Evolutionary conservation across 2,888 invertebrate genomes (phyloP), one percentile per base, ranked within the genome.

Genomic region (Stegana nigrithorax): DNA sequence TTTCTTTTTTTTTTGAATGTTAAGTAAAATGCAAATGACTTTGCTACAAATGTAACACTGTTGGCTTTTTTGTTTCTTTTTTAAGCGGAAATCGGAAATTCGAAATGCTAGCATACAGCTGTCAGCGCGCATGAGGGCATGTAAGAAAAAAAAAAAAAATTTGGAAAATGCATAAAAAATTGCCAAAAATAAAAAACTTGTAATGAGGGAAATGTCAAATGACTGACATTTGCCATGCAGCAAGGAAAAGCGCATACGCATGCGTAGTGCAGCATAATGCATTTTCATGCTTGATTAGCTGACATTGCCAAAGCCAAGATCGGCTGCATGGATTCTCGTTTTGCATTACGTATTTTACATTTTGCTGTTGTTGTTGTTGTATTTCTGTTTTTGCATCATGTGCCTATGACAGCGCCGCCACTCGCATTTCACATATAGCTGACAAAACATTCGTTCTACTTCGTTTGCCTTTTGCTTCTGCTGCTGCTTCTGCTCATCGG

Each of bases 281-380:
- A 55, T 55, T 55, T 55, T 55, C 53, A 55, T 55, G 53, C 17
- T 36, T 55, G 53, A 55, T 55, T 32, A 32, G 36, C 32, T 55
- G 17, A 23, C 36, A 55, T 55, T 55, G 36, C 32, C 32, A n/a
- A n/a, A n/a, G n/a, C n/a, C n/a, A n/a, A n/a, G n/a, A n/a, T n/a
- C n/a, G n/a, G n/a, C n/a, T n/a, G n/a, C n/a, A n/a, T n/a, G n/a
- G n/a, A n/a, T n/a, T n/a, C n/a, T n/a, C n/a, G n/a, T n/a, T 55
- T 36, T 55, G 53, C 53, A 55, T 36, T 12, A 27, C 53, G 17
- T 29, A 29, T 29, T 7, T 29, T 39, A 17, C 14, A 14, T 39
- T 39, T 36, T n/a, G n/a, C n/a, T n/a, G n/a, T n/a, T n/a, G n/a
- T n/a, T n/a, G n/a, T n/a, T n/a, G n/a, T n/a, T n/a, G n/a, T n/a